Evolutionary conservation across 2,797 vertebrate genomes (phyloP), one percentile per base, ranked within the genome.

Genomic region (Tragelaphus eurycerus): DNA sequence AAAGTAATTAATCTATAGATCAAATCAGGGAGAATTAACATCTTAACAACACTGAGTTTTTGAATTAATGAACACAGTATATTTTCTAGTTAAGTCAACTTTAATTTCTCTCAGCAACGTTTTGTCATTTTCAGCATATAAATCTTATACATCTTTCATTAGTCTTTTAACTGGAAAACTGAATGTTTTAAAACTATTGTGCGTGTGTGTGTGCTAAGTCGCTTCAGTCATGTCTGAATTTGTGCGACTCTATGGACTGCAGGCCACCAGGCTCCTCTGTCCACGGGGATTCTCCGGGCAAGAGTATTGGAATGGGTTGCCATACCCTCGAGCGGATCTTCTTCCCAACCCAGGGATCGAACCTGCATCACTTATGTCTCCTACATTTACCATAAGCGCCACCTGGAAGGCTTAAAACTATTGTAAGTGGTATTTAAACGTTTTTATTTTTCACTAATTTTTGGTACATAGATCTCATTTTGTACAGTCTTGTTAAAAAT

Each of bases 361-460:
- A 71, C 5, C 34, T 71, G 67, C 5, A 0, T 71, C 34, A 38
- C 67, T 71, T 38, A 23, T 12, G 5, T 71, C 67, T 38, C 19
- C 19, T 71, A 34, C 34, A 12, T 38, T 67, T 71, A 38, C 64
- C 64, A 71, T 19, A 23, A 38, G 19, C 6, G 19, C 64, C n/a
- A 71, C 10, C 10, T 71, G 64, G 64, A 38, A 71, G 19, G 19
- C 64, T 34, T 71, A 38, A 38, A 71, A 38, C 67, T 71, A 7
- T 6, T 71, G 5, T 81, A 86, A 71, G 76, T 89, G 11, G 31
- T 25, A 71, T 59, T 86, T 67, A 31, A 89, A 57, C 23, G 29
- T 10, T 60, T 90, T 54, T n/a, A 38, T 55, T 86, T 95, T 79
- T 86, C 74, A 74, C 25, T 87, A 59, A 74, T 79, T 88, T 89